Evolutionary conservation across 2,113 vertebrate species (phyloP), one percentile per base, ranked within the genome.

Genomic region (Leptodactylus fuscus): DNA sequence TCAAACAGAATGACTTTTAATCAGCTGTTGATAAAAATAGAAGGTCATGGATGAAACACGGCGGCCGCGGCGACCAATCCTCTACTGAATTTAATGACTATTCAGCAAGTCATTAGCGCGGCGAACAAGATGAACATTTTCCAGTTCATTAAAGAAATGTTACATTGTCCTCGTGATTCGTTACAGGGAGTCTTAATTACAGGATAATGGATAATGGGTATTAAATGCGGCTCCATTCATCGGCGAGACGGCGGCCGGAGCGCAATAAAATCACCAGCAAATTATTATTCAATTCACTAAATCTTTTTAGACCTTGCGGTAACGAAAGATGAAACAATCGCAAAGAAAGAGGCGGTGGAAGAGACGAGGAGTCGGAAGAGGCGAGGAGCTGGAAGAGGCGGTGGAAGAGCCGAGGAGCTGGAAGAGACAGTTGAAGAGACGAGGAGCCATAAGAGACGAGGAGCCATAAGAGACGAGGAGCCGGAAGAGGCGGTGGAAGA

Each of bases 271-370:
- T 96, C 96, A 96, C 96, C 94, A 96, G 97, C 93, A 97, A 98
- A 99, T 98, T 98, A 98, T 97, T 97, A 98, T 98, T 98, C 96
- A 97, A 97, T 97, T 98, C 96, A 95, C 95, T 96, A 96, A 98
- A 97, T 96, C 97, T 97, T 96, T 97, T 95, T 93, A 96, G 95
- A 96, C 97, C 97, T 97, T 95, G 96, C 79, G 95, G 96, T 96
- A 97, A 97, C 95, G 91, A 51, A 12, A 48, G 92, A 93, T 97
- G 96, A 96, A 97, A 96, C 97, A 97, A 96, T 95, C 95, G 90
- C 95, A 94, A 94, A 91, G 95, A 92, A 92, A 95, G 90, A 93
- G 96, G 94, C 11, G 9, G 13, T 13, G n/a, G n/a, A n/a, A n/a
- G n/a, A n/a, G n/a, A n/a, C n/a, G n/a, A n/a, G n/a, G n/a, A n/a